Evolutionary conservation across 2,113 vertebrate species (phyloP), one percentile per base, ranked within the genome.

Genomic region (Syngnathus typhle): DNA sequence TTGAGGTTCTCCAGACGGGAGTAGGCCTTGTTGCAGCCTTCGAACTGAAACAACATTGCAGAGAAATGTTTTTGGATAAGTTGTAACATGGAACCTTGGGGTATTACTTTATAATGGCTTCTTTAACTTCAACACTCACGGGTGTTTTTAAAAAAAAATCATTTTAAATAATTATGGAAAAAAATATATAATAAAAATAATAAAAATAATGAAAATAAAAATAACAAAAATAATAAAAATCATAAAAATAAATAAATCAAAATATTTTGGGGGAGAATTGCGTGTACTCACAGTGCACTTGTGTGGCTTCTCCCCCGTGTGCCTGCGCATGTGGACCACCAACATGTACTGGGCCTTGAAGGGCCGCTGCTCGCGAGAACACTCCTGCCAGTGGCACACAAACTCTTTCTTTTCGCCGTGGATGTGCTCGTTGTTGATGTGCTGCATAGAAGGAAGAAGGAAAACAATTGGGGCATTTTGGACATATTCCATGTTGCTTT

Each of bases 331-430:
- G 85, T 99, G 97, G 55, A 99, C 97, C 84, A 99, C 97, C 83
- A 99, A 73, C 97, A 99, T 99, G 85, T 99, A 98, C 89, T 99
- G 97, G 9, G 97, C 97, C 82, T 99, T 99, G 90, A 99, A 98
- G 59, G 97, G 96, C 43, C 96, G 87, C 88, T 96, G 96, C 75
- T 99, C 97, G 68, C 97, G 89, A 38, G 95, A 98, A 52, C 96
- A 98, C 2, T 96, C 94, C 44, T 90, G 91, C 96, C 96, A 99
- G 71, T 96, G 97, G 84, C 96, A 99, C 82, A 99, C 97, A 23
- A 98, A 99, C 87, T 98, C 97, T 88, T 98, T 98, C 91, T 96
- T 95, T 83, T 98, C 97, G 5, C 97, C 97, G 0, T 98, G 97
- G 88, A 99, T 99, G 72, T 98, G 96, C 78, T 98, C 97, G 0